Evolutionary conservation across 2,888 invertebrate genomes (phyloP).

Genomic region (Aspidiotus rigidus): DNA sequence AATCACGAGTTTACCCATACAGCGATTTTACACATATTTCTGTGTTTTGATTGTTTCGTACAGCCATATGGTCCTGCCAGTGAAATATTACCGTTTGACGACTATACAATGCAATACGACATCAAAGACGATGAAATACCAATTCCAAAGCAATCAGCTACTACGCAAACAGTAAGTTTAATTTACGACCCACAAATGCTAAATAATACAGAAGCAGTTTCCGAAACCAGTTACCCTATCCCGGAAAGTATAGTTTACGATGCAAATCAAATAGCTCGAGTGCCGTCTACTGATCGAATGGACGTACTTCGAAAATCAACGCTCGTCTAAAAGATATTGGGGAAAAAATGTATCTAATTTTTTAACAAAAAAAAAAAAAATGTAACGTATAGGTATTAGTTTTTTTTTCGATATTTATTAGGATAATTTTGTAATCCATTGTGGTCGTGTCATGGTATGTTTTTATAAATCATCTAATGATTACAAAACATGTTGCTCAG

Average conservation of each 20-base stretch:
- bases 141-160: conserved; percentile 21
- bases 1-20: neutral
- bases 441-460: too few relatives aligned
- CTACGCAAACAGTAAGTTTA: conserved; percentile 23
- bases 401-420: too few relatives aligned
- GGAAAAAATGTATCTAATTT: too few relatives aligned
- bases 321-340: neutral
- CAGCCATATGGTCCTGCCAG: conserved; percentile 26
- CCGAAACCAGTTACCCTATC: conserved; percentile 11
- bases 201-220: conserved; percentile 11
- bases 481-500: too few relatives aligned
- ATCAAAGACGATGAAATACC: conserved; percentile 10
- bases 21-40: neutral
- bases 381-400: too few relatives aligned
- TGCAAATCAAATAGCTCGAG: conserved; percentile 4
- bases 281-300: conserved; percentile 14
- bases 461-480: too few relatives aligned
- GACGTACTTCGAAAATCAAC: conserved; percentile 19
- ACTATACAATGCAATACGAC: conserved; percentile 13
- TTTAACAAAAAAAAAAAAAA: too few relatives aligned
- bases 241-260: conserved; percentile 1
- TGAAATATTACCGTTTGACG: conserved; percentile 21
- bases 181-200: conserved; percentile 22
- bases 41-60: neutral
- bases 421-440: too few relatives aligned